Evolutionary conservation across 2,113 vertebrate species (phyloP).

Genomic region (Dolichallabes microphthalmus): DNA sequence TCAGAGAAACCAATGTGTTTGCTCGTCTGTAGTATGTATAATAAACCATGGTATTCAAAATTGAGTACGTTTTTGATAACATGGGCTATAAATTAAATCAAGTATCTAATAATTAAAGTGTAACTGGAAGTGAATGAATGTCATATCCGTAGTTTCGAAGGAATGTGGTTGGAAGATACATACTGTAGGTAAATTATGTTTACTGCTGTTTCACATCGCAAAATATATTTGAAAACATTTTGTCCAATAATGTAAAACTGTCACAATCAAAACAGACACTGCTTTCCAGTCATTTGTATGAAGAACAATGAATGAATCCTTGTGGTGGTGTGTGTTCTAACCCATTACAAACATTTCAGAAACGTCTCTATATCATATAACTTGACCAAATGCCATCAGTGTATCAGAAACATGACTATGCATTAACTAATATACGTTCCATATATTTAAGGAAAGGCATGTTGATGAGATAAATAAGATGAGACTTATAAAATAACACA

Average conservation of each 20-base stretch:
- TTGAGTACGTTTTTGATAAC: not conserved
- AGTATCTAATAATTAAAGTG: not conserved
- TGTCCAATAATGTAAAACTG: not conserved
- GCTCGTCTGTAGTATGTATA: not conserved
- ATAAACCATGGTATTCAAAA: conserved; percentile 3
- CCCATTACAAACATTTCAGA: not conserved
- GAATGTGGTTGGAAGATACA: not conserved
- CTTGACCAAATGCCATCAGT: not conserved
- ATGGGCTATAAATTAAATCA: conserved; percentile 11
- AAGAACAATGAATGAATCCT: not conserved
- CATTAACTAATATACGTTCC: not conserved
- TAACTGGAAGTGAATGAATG: conserved; percentile 27
- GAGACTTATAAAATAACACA: not conserved
- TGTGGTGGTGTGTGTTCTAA: not conserved
- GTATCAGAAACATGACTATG: not conserved
- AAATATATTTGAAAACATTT: not conserved
- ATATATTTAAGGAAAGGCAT: not conserved
- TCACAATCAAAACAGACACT: not conserved
- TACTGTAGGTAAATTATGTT: not conserved
- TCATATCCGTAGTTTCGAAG: not conserved
- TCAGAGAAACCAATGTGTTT: conserved; percentile 1
- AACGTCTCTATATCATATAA: not conserved
- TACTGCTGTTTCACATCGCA: not conserved
- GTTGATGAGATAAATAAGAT: not conserved
- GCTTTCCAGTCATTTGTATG: not conserved